Base-by-base conservation (phyloP, 2,797 vertebrate genomes). In the Coregonus ussuriensis region DNA sequence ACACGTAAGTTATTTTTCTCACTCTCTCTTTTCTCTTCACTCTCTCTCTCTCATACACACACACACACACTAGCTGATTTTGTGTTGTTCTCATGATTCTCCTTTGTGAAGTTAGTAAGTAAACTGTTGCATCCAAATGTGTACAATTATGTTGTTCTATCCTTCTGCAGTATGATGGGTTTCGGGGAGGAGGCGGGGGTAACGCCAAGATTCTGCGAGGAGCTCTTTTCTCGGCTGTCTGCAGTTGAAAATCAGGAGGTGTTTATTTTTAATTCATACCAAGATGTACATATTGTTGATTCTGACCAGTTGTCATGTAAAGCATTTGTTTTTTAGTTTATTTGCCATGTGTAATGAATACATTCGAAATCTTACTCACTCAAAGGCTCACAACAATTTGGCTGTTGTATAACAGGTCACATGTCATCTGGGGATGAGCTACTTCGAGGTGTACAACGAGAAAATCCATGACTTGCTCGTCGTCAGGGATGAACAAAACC, bases 391-490 rank as follows among this genome's bases (percentile, higher is more conserved):
- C 7, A 2, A 41, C 7, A 41, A 7, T n/a, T n/a, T 62, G 35
- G 37, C 4, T 16, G n/a, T 53, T 31, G 74, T 71, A 18, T 86
- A 82, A 77, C 84, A 99, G 98, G 83, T 94, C 15, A 88, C 92
- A 51, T 98, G 93, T 83, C 96, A 97, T 78, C 88, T 99, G 69
- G 98, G 98, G 89, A 97, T 99, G 96, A 99, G 97, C 88, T 99
- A 96, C 89, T 99, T 98, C 89, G 98, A 99, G 92, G 95, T 99
- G 1, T 99, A 99, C 89, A 99, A 99, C 88, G 98, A 99, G 91
- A 99, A 96, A 91, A 98, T 99, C 88, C 97, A 97, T 18, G 98
- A 99, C 84, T 93, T 99, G 85, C 94, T 99, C 75, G 94, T 96
- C 71, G 93, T 94, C 72, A 96, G 95, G 89, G 93, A 95, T 82